Evolutionary conservation across 1,140 invertebrate genomes (phyloP).

Genomic region (Acromyrmex charruanus): DNA sequence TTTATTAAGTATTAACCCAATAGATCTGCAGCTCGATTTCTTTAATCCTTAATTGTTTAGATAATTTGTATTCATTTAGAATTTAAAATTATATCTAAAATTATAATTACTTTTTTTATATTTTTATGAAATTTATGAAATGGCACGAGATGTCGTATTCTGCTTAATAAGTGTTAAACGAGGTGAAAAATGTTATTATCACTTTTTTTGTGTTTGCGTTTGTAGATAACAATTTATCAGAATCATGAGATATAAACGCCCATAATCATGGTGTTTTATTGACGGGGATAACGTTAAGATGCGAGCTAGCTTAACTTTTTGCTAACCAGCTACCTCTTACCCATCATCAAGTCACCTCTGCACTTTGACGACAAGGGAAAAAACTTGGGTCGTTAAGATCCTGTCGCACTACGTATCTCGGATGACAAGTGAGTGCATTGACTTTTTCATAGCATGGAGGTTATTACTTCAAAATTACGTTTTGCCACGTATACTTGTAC

Average conservation of each 20-base stretch:
- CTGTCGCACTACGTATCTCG: constrained; percentile 15
- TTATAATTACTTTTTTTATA: too few relatives aligned
- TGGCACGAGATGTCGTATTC: neutral
- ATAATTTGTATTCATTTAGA: too few relatives aligned
- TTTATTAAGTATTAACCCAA: too few relatives aligned
- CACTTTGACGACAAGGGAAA: constrained; percentile 53
- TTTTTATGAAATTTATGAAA: neutral
- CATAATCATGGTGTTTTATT: constrained; percentile 62
- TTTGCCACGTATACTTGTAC: neutral
- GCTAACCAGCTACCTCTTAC: constrained; percentile 62
- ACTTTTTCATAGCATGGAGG: constrained; percentile 33
- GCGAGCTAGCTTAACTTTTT: constrained; percentile 33
- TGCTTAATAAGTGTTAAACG: neutral
- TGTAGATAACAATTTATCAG: constrained; percentile 65
- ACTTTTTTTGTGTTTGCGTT: constrained; percentile 55
- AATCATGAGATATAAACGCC: constrained; percentile 47
- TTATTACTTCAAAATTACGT: constrained; percentile 26
- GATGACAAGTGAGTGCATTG: constrained; percentile 41
- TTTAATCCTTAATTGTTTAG: too few relatives aligned
- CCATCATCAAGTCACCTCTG: constrained; percentile 66
- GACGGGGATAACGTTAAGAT: neutral
- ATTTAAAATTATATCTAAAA: too few relatives aligned
- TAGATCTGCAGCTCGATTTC: too few relatives aligned
- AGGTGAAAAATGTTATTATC: neutral
- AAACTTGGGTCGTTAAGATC: constrained; percentile 66